Conservation (phyloP, 2,113 vertebrate species). For the Petrocephalus zakoni region DNA sequence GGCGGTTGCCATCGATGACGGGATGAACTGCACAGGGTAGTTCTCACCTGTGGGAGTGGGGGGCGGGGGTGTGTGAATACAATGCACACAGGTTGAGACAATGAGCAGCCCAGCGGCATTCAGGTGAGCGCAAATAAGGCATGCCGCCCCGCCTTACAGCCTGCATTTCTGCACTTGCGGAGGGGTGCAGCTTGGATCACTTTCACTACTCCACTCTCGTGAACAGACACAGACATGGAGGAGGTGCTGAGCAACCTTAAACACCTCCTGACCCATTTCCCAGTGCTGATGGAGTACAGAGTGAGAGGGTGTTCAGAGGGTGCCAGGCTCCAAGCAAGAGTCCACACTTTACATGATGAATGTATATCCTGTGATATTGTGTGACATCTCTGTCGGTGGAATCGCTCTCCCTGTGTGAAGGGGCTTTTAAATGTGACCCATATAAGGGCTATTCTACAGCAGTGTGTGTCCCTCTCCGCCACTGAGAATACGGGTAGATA, state of each 20-base stretch:
- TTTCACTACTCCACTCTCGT: neutral
- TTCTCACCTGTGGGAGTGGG: constrained; percentile 91
- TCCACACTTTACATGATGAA: neutral
- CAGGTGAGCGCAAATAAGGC: constrained; percentile 87
- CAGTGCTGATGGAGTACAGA: neutral
- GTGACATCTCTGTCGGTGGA: neutral
- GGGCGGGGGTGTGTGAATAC: constrained; percentile 57
- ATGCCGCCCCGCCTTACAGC: constrained; percentile 67
- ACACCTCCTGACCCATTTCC: neutral
- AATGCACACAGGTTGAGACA: constrained; percentile 98
- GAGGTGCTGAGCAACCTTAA: neutral
- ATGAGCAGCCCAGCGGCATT: constrained; percentile 74
- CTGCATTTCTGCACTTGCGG: constrained; percentile 81
- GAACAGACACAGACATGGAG: neutral
- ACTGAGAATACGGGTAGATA: neutral
- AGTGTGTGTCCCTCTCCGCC: neutral
- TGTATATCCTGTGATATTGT: neutral
- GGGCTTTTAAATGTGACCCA: neutral
- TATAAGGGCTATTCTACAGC: neutral
- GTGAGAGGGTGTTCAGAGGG: neutral
- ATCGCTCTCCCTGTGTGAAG: neutral
- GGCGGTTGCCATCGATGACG: constrained; percentile 99
- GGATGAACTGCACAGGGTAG: constrained; percentile 99
- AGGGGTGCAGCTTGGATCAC: neutral
- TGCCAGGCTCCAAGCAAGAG: neutral